Evolutionary conservation across 2,888 invertebrate species (phyloP).

Genomic region (Epinotia brunnichana): DNA sequence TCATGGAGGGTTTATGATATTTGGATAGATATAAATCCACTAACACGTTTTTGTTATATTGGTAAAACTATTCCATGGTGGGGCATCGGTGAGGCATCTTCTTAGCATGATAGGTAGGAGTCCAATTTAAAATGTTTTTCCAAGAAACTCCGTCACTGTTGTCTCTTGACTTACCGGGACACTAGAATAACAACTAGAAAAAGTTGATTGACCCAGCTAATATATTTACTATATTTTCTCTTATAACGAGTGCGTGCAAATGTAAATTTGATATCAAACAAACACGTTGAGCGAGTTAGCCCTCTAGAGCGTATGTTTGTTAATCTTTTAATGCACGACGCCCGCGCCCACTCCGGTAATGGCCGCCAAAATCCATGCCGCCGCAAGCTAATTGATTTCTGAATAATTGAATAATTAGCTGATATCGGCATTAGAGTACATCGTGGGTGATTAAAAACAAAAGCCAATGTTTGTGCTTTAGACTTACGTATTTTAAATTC

Average conservation of each 20-base stretch:
- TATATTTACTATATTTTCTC: too few relatives aligned
- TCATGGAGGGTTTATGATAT: too few relatives aligned
- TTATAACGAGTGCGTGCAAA: background rate
- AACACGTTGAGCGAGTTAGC: background rate
- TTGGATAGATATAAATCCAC: too few relatives aligned
- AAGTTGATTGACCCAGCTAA: too few relatives aligned
- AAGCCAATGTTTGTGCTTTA: background rate
- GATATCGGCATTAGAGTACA: slow-evolving; percentile 8
- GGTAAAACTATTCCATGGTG: too few relatives aligned
- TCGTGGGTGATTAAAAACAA: background rate
- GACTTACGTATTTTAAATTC: background rate
- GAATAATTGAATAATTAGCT: slow-evolving; percentile 17
- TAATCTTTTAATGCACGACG: slow-evolving; percentile 34
- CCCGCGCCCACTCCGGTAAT: slow-evolving; percentile 1
- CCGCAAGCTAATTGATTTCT: slow-evolving; percentile 6
- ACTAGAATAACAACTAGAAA: too few relatives aligned
- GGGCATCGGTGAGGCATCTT: too few relatives aligned
- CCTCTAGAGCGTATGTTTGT: slow-evolving; percentile 17
- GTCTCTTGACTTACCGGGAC: too few relatives aligned
- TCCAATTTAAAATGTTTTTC: too few relatives aligned
- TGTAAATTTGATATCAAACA: slow-evolving; percentile 4
- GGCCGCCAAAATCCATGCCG: background rate
- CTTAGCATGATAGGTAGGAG: too few relatives aligned
- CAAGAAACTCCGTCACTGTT: too few relatives aligned
- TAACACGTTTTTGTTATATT: too few relatives aligned